Percentiles rank a stretch among this genome's conserved stretches.
phyloP scores from a whole-genome alignment of 2,797 vertebrate species.

The Selene dorsalis region DNA sequence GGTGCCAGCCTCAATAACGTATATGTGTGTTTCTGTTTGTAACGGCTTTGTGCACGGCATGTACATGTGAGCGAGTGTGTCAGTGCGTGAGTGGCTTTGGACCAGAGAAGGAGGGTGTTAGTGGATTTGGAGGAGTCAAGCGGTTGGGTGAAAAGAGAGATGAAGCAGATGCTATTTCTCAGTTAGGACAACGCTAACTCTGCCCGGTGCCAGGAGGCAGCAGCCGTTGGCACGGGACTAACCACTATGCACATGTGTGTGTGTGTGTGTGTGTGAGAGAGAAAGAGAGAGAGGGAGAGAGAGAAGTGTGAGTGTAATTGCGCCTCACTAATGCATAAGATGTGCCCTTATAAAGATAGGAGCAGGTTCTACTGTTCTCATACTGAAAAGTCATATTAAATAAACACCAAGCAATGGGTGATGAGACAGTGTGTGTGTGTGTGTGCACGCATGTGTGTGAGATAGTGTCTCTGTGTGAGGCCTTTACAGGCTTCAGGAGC shows the following conservation, averaged over 20 bases:
- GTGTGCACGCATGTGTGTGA: constrained; percentile 38
- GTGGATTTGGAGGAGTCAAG: constrained; percentile 40
- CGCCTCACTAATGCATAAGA: constrained; percentile 61
- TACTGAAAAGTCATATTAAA: constrained; percentile 77
- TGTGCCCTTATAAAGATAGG: constrained; percentile 76
- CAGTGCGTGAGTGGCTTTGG: constrained; percentile 46
- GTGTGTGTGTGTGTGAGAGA: constrained; percentile 27
- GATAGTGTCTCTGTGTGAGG: constrained; percentile 67
- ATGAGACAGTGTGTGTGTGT: constrained; percentile 47
- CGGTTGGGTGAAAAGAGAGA: constrained; percentile 62
- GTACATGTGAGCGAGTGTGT: constrained; percentile 34
- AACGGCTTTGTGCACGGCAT: neutral
- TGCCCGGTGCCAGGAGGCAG: constrained; percentile 56
- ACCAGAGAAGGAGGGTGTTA: constrained; percentile 33
- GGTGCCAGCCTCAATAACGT: constrained; percentile 54
- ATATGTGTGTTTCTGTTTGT: neutral
- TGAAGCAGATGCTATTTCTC: constrained; percentile 71
- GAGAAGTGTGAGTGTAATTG: constrained; percentile 41
- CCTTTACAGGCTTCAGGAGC: constrained; percentile 62
- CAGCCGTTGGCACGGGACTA: constrained; percentile 52
- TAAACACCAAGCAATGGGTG: constrained; percentile 74
- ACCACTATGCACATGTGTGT: constrained; percentile 36
- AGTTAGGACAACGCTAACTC: constrained; percentile 40
- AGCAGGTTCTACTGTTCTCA: constrained; percentile 76
- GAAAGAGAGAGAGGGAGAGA: neutral